Percentiles rank a stretch among this genome's conserved stretches.
phyloP scores from a whole-genome alignment of 1,140 invertebrate species.

The Reticulitermes speratus region DNA sequence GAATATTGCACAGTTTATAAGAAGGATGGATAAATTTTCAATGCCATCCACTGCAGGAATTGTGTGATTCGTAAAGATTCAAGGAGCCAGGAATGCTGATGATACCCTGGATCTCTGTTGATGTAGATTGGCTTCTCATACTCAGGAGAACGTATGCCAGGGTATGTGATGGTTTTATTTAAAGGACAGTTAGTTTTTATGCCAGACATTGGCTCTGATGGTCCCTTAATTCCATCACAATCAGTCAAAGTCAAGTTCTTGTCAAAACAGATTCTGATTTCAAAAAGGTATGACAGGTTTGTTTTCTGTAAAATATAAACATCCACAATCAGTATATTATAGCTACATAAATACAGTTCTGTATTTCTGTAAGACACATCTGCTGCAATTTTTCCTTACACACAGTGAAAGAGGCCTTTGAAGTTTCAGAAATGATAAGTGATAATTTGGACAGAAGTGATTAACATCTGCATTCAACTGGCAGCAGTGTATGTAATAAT shows the following conservation, averaged over 20 bases:
- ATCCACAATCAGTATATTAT: neutral
- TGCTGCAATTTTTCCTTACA: no score
- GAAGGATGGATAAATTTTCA: neutral
- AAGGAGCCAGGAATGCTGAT: neutral
- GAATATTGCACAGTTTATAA: no score
- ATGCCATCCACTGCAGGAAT: slow-evolving; percentile 24
- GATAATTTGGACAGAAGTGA: no score
- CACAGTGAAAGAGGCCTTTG: no score
- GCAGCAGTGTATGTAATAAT: no score
- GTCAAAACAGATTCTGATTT: slow-evolving; percentile 67
- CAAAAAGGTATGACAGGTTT: slow-evolving; percentile 56
- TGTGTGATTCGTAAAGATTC: neutral
- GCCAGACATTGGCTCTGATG: slow-evolving; percentile 37
- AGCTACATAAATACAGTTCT: neutral
- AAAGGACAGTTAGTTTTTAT: slow-evolving; percentile 59
- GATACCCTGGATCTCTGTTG: neutral
- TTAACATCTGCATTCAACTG: no score
- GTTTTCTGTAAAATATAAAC: slow-evolving; percentile 44
- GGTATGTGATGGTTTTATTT: slow-evolving; percentile 57
- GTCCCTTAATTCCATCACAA: slow-evolving; percentile 53
- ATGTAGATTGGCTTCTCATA: neutral
- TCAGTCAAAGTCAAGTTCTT: slow-evolving; percentile 59
- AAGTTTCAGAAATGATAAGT: no score
- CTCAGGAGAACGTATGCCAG: slow-evolving; percentile 46
- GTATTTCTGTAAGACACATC: no score